Evolutionary conservation across 2,113 vertebrate species (phyloP), one percentile per base, ranked within the genome.

Genomic region (Pelobates fuscus): DNA sequence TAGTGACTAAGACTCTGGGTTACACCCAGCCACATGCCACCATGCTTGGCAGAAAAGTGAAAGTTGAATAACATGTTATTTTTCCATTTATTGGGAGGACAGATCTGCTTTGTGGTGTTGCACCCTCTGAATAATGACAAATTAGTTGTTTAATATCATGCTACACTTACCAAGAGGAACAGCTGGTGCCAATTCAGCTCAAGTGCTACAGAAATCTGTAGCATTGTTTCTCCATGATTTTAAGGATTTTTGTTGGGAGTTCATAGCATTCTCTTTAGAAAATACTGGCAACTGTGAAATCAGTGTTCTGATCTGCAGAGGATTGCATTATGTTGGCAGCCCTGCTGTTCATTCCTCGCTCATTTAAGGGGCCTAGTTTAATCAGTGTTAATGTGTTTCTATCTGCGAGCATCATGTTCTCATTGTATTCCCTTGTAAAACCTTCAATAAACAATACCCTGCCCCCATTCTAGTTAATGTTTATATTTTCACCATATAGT

Each of bases 11-110:
- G 27, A 52, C 46, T 41, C 43, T 37, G 43, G 44, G 61, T 65
- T 74, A 72, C 70, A 63, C 60, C 70, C 44, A 72, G 70, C 52
- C 26, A 63, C 70, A 54, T 44, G 69, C 69, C 59, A 72, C 43
- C 20, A 17, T 60, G 55, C 24, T 30, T 30, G 37, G 55, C 37
- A 72, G 29, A 29, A 49, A 26, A 64, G 60, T 11, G 20, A 64
- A 63, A 72, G 44, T n/a, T 30, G 20, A 63, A 63, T 54, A 63
- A 30, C 41, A 37, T 24, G 59, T 23, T 54, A 54, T 32, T 62
- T 61, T 63, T 54, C 43, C 44, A 52, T 54, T 63, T 72, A 37
- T n/a, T 54, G 61, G 2, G 24, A 29, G 12, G 32, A 11, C 25
- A 15, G 1, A 32, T 52, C n/a, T n/a, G n/a, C n/a, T n/a, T n/a